Evolutionary conservation across 2,113 vertebrate species (phyloP), one percentile per base, ranked within the genome.

Genomic region (Megalops atlanticus): DNA sequence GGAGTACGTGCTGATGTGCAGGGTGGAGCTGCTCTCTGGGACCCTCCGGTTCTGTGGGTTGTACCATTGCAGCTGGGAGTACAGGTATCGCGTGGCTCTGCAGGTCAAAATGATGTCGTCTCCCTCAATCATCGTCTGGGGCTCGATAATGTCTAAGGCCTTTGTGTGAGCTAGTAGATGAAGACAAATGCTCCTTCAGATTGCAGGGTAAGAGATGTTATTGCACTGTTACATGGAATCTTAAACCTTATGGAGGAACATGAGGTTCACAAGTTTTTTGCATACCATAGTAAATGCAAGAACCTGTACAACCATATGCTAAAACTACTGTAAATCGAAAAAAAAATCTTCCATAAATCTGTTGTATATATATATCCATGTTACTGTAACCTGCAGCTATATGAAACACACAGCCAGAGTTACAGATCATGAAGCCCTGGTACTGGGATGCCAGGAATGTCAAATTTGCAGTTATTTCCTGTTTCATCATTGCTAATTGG

Each of bases 51-150:
- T 89, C 71, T 79, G 85, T 8, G 94, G 92, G 82, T 93, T 86
- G 36, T 92, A 83, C 96, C 96, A 98, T 36, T 64, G 84, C 24
- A 97, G 89, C 36, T 91, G 84, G 0, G 88, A 93, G 87, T 95
- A 96, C 78, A 96, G 91, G 88, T 95, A 97, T 76, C 89, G 95
- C 52, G 95, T 90, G 7, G 93, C 95, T 14, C 86, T 81, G 87
- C 97, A 98, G 68, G 89, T 94, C 81, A 98, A 85, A 2, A 1
- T 91, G 18, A 94, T 73, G 0, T 96, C 78, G 0, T 89, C 90
- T 1, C 96, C 94, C 71, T 94, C 93, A 0, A 96, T 91, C 39
- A 90, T 91, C 0, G 72, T 88, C 24, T 24, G 87, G 1, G 94
- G 84, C 2, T 89, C 75, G 0, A 94, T 90, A n/a, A n/a, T 64